These are phyloP conservation scores for Brachyrhaphis roseni DNA, from an alignment of 2,797 vertebrate genomes.

Conservation along the genomic window DNA sequence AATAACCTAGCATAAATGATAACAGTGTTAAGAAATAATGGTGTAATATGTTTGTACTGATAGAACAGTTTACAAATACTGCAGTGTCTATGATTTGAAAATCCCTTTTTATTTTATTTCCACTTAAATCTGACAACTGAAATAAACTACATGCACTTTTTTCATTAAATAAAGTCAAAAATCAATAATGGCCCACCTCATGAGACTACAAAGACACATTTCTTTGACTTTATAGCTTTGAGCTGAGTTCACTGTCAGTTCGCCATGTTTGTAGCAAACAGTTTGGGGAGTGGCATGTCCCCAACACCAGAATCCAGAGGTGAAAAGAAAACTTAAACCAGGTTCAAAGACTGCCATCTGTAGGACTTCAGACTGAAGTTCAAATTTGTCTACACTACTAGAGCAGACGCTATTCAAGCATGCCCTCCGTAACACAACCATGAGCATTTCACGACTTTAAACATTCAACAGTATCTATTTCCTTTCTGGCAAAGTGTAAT, in stretches of 20 bases:
- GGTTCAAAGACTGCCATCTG: conserved; percentile 80
- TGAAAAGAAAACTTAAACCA: conserved; percentile 49
- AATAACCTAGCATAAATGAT: background rate
- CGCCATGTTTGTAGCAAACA: conserved; percentile 16
- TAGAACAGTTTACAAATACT: background rate
- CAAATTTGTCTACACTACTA: conserved; percentile 42
- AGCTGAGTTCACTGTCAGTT: conserved; percentile 15
- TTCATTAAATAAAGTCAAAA: background rate
- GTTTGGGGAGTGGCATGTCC: conserved; percentile 24
- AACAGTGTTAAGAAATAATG: background rate
- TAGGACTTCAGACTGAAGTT: conserved; percentile 73
- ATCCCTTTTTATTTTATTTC: too few species aligned
- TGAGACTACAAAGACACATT: background rate
- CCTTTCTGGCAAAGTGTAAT: background rate
- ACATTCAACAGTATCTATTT: background rate
- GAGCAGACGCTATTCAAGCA: background rate
- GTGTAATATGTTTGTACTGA: background rate
- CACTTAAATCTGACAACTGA: background rate
- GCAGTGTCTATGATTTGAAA: background rate
- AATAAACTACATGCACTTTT: background rate
- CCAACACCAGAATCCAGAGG: conserved; percentile 34
- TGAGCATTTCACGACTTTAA: background rate
- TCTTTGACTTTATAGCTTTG: conserved; percentile 16
- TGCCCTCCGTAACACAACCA: background rate
- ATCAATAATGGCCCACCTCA: background rate